Evolutionary conservation across 2,888 invertebrate genomes (phyloP), one percentile per base, ranked within the genome.

Genomic region (Shargacucullia verbasci): DNA sequence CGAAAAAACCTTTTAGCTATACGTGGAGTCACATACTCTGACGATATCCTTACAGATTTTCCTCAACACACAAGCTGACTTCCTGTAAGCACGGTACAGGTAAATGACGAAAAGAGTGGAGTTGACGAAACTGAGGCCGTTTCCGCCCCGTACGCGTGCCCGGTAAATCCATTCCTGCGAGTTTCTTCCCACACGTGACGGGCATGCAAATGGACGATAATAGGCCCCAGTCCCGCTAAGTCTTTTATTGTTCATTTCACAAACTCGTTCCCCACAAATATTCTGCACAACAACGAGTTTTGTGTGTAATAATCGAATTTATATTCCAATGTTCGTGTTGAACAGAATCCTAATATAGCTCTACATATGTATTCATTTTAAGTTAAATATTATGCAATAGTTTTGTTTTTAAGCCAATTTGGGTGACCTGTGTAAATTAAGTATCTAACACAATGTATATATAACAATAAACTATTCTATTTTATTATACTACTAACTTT

Each of bases 151-250:
- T 72, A 63, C 65, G 64, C 59, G 52, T 57, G 52, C 50, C 49
- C 45, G 62, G 62, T 73, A 80, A 85, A 84, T 84, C 83, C 80
- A 81, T 84, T 81, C 79, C 78, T 75, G 73, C 73, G 79, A 81
- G 82, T 85, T 70, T 56, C 59, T 57, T 41, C 66, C 7, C 59
- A 64, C 75, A 87, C 89, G 89, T 89, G 89, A 83, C 80, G 53
- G 53, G 78, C 83, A 87, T 88, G 77, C 78, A 78, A 84, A 86
- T 75, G 55, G 60, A 58, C 55, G 48, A 43, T 68, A 68, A 74
- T 73, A 60, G 34, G 44, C 45, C 60, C 52, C 43, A 59, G 47
- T 33, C 38, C 20, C 38, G 48, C 52, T 54, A 62, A 70, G 52
- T 59, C 50, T 64, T 67, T 66, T 65, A 73, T 74, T 75, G 70